Base-by-base conservation (phyloP, 2,797 vertebrate genomes). In the Pampus argenteus region DNA sequence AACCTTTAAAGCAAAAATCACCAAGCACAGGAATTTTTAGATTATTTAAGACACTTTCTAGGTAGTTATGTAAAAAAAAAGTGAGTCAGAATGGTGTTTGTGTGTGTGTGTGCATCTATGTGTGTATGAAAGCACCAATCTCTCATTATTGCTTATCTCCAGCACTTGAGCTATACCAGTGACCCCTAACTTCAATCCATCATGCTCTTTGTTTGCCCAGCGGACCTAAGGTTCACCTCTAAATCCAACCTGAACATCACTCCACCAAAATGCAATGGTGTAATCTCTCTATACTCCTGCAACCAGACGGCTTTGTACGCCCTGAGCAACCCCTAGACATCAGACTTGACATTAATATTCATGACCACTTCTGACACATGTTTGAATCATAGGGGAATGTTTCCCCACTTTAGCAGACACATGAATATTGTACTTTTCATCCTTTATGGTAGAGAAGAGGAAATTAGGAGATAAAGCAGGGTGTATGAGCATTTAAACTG, bases 271-370 rank as follows among this genome's bases (percentile, higher is more conserved):
- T 59, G 49, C 73, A 78, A 64, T 38, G 25, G 34, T 47, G 31
- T 84, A 87, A 88, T 84, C 73, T 83, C 42, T 79, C 63, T 71
- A 49, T 56, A 52, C 56, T 68, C 48, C 69, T 54, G 54, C 40
- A 74, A 78, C 62, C 77, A 86, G 78, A 86, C 83, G 82, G 83
- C 64, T 83, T 58, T 61, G 56, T 48, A 63, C 66, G 72, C 67
- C 62, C 55, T 65, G 57, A 79, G 71, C 74, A 77, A 71, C 51
- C 78, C 67, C 75, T 47, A 45, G 71, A 90, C 71, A 78, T 83
- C 79, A 71, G 66, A 77, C 42, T 29, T 61, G 72, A 22, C 48
- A 85, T 89, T 78, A 86, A 87, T 91, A 92, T 92, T 88, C 82
- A 90, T 87, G 71, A 86, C 45, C 40, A 42, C 58, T 58, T 73